phyloP scores from a whole-genome alignment of 2,113 vertebrate genomes.

The Prochilodus magdalenae region DNA sequence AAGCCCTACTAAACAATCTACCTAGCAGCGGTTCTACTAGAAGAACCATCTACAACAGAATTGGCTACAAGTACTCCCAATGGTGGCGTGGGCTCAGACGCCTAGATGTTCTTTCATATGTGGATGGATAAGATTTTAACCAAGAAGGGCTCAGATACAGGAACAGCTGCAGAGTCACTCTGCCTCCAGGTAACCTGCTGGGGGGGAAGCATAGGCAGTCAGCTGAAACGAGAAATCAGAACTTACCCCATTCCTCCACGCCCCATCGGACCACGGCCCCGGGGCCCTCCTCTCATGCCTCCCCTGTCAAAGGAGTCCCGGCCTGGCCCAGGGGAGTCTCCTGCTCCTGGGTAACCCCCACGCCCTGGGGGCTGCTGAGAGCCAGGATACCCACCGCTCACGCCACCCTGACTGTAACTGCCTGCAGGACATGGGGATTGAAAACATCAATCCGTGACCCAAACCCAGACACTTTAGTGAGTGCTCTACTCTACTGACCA shows the following conservation, averaged over 20 bases:
- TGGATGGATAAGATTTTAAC: too few species aligned
- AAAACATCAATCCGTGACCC: too few species aligned
- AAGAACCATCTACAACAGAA: too few species aligned
- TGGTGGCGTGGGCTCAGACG: too few species aligned
- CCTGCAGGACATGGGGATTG: constrained; percentile 47
- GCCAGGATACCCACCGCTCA: constrained; percentile 84
- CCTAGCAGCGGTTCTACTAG: too few species aligned
- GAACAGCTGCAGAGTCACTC: neutral
- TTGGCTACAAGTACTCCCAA: too few species aligned
- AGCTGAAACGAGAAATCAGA: constrained; percentile 59
- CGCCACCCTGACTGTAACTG: constrained; percentile 82
- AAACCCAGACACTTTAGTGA: too few species aligned
- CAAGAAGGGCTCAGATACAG: neutral
- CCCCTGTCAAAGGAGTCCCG: constrained; percentile 86
- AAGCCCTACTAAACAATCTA: too few species aligned
- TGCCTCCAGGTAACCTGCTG: constrained; percentile 12
- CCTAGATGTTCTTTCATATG: too few species aligned
- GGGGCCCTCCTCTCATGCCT: constrained; percentile 83
- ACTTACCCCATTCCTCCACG: constrained; percentile 99
- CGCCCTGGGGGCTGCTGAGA: constrained; percentile 80
- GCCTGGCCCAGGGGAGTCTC: constrained; percentile 81
- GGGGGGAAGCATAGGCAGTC: neutral
- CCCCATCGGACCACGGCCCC: constrained; percentile 81
- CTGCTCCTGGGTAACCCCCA: constrained; percentile 60
- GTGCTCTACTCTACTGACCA: too few species aligned